These are phyloP conservation scores for Ancistrus triradiatus DNA, from an alignment of 2,113 vertebrate genomes.

Conservation along the genomic window DNA sequence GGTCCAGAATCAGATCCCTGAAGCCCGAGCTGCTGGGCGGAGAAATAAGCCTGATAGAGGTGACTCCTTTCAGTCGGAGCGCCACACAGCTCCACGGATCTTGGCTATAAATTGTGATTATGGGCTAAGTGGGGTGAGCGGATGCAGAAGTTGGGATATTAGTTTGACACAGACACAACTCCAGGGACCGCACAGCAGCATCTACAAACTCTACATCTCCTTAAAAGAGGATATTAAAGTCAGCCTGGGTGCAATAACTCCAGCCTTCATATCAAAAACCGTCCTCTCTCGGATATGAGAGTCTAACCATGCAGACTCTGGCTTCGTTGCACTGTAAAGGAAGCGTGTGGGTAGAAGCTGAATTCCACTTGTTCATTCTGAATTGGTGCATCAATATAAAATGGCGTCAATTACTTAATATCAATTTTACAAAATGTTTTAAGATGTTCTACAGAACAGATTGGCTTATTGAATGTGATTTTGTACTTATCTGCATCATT, in stretches of 20 bases:
- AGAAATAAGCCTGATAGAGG: constrained; percentile 39
- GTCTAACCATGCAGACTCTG: too few relatives aligned
- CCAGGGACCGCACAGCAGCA: not conserved
- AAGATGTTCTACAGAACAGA: too few relatives aligned
- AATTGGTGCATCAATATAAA: too few relatives aligned
- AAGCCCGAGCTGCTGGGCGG: constrained; percentile 4
- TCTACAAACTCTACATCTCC: not conserved
- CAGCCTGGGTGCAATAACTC: not conserved
- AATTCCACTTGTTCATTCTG: too few relatives aligned
- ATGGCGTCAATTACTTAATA: too few relatives aligned
- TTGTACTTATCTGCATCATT: too few relatives aligned
- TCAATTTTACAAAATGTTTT: too few relatives aligned
- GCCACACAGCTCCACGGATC: constrained; percentile 1
- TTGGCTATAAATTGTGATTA: constrained; percentile 25
- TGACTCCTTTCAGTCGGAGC: constrained; percentile 15
- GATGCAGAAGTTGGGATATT: constrained; percentile 34
- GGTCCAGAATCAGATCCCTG: too few relatives aligned
- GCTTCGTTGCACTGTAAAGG: too few relatives aligned
- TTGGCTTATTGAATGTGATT: too few relatives aligned
- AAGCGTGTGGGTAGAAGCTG: too few relatives aligned
- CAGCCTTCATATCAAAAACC: not conserved
- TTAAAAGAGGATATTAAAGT: constrained; percentile 9
- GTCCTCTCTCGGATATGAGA: too few relatives aligned
- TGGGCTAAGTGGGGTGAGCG: constrained; percentile 38
- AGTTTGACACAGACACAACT: constrained; percentile 31